Evolutionary conservation across 2,888 invertebrate species (phyloP), one percentile per base, ranked within the genome.

Genomic region (Amiota minor): DNA sequence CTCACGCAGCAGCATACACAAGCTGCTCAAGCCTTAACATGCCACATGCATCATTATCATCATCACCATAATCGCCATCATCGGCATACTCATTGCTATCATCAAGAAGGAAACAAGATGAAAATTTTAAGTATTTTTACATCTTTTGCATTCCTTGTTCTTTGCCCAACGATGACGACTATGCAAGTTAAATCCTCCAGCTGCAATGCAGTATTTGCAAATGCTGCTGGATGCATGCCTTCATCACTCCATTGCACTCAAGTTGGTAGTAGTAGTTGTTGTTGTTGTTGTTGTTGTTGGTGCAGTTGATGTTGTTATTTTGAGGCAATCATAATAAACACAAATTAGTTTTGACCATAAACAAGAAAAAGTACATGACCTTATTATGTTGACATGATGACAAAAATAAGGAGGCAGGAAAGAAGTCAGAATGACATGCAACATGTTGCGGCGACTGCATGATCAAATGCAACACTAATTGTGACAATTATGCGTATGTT

Each of bases 401-500:
- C 50, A 53, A 18, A 23, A 46, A 16, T 9, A 47, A 50, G 50
- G 50, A 68, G 18, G 35, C 61, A 61, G 18, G 35, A 35, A 35
- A 8, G 35, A 6, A 35, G 10, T 16, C n/a, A 56, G 11, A 16
- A 56, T 18, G 18, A 16, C 62, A 12, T 1, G 50, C 50, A 67
- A 67, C 50, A 67, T 67, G 67, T 67, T 67, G 23, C 67, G 53
- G 65, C 49, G 16, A 47, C 65, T 46, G 12, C 53, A 50, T 4
- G 53, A 50, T 35, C 53, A 50, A 4, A 50, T n/a, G n/a, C 53
- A 59, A 18, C 23, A 46, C 53, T 50, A 53, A 68, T 68, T 68
- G 67, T 68, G 50, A 68, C 67, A 68, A 68, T 68, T 68, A 68
- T 68, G 67, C 50, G 53, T 68, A 59, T n/a, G 14, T 53, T 16